Evolutionary conservation across 2,113 vertebrate species (phyloP), one percentile per base, ranked within the genome.

Genomic region (Vicugna pacos): DNA sequence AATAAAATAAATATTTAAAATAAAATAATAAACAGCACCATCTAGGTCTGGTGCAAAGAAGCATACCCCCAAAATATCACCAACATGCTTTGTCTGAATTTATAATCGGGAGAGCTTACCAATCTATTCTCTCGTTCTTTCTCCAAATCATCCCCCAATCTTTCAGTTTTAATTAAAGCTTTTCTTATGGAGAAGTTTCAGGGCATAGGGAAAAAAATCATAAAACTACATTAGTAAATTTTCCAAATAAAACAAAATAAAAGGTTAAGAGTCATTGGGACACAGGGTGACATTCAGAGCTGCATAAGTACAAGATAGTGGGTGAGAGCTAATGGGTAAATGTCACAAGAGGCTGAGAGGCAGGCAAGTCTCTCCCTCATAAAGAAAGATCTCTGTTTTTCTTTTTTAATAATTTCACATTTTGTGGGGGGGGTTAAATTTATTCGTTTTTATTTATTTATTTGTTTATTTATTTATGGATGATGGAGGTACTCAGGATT

Each of bases 1-100:
- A 92, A 58, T 84, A 83, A 91, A 81, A 76, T 72, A 72, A 48
- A 62, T 54, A 75, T 16, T 83, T 82, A 58, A 72, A 80, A 90
- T 46, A 65, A 94, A 94, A 60, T 73, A 77, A 79, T 50, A 67
- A 42, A 65, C 17, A 85, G 5, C 1, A 60, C 13, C 82, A 77
- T 52, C 4, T 32, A 24, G 16, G 13, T 48, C 87, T 81, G 35
- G 5, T 72, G 22, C 52, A 14, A 89, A 81, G 42, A 93, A 16
- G 7, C 22, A 54, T n/a, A 24, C 6, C 13, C 5, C 67, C 32
- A 28, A 87, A 87, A 70, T 30, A 54, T 70, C 73, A 91, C 32
- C 38, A 54, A 20, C 52, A 22, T 20, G 10, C 62, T 82, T 46
- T 46, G 60, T 48, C 30, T 83, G 62, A 48, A 67, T 85, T 24